A percentile compares a stretch with the other conserved stretches of the same genome.
Conservation (phyloP, 2,797 vertebrate species). For the Sebastes elongatus region DNA sequence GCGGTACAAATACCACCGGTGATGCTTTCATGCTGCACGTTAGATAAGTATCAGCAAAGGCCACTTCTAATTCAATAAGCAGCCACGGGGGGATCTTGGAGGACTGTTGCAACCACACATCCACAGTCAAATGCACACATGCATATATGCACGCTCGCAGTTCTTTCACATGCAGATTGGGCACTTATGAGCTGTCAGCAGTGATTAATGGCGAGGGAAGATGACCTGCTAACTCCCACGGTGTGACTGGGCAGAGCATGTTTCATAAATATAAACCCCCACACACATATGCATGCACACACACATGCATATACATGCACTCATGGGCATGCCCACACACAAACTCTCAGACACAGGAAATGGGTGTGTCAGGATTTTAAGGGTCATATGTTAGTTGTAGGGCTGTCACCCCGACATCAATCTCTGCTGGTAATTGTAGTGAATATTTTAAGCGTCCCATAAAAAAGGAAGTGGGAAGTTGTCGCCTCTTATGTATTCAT, state of each 20-base stretch:
- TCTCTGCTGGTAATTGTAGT: constrained; percentile 46
- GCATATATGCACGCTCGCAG: constrained; percentile 32
- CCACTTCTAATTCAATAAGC: constrained; percentile 52
- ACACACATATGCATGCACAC: not conserved
- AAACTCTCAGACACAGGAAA: constrained; percentile 56
- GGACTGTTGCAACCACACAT: constrained; percentile 12
- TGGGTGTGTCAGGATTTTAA: constrained; percentile 64
- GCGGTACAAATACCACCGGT: constrained; percentile 26
- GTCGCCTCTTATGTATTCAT: constrained; percentile 47
- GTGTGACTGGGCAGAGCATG: constrained; percentile 62
- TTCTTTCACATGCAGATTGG: constrained; percentile 82
- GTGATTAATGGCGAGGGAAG: constrained; percentile 80
- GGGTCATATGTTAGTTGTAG: constrained; percentile 57
- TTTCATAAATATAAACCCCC: constrained; percentile 53
- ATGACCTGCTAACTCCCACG: constrained; percentile 80
- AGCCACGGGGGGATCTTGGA: constrained; percentile 32
- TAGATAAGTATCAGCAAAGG: constrained; percentile 38
- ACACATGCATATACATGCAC: constrained; percentile 9
- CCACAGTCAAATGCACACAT: constrained; percentile 38
- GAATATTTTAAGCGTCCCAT: constrained; percentile 20
- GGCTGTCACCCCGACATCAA: constrained; percentile 47
- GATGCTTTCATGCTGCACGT: constrained; percentile 33
- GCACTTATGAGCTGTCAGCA: constrained; percentile 74
- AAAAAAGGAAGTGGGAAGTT: constrained; percentile 56
- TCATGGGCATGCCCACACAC: constrained; percentile 19